Percentiles rank a stretch among this genome's conserved stretches.
Evolutionary conservation across 2,797 vertebrate genomes (phyloP).

Genomic region (Scolopax rusticola): DNA sequence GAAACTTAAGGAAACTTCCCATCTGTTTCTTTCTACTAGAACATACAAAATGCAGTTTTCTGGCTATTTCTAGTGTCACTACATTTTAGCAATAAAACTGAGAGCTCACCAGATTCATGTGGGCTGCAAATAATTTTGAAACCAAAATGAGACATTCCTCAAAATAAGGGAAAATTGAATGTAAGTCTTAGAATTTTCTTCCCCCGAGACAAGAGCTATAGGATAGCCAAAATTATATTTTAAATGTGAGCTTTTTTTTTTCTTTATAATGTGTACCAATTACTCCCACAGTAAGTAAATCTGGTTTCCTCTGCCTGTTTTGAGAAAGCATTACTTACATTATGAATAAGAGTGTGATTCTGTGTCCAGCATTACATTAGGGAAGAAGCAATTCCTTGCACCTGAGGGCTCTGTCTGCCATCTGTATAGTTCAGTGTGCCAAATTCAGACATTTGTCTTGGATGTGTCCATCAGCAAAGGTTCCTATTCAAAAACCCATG

Average conservation of each 20-base stretch:
- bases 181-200: background rate
- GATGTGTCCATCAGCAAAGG: background rate
- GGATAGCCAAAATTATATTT: background rate
- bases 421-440: background rate
- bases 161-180: background rate
- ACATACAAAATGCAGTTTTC: background rate
- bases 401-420: background rate
- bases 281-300: background rate
- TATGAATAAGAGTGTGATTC: background rate
- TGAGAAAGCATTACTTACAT: background rate
- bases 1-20: background rate
- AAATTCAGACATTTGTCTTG: background rate
- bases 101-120: background rate
- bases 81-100: background rate
- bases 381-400: background rate
- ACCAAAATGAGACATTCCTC: background rate
- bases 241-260: background rate
- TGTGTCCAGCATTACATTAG: background rate
- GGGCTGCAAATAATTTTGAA: background rate
- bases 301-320: background rate
- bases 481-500: background rate
- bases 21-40: background rate
- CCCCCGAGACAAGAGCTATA: background rate
- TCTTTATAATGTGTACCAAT: background rate
- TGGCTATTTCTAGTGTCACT: background rate